Evolutionary conservation across 1,140 invertebrate genomes (phyloP).

Genomic region (Monomorium pharaonis): DNA sequence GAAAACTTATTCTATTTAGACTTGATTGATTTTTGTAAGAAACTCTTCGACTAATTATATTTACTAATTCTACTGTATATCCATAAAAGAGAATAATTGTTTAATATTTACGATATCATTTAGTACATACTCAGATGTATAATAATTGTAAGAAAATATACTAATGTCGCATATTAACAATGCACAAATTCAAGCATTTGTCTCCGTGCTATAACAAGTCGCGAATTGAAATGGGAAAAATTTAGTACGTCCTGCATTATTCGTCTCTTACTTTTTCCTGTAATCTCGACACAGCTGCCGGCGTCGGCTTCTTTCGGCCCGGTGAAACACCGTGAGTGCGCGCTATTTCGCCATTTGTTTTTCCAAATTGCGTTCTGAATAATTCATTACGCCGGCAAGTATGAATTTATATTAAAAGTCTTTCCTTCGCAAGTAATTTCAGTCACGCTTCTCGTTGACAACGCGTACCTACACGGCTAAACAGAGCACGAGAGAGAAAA

Average conservation of each 20-base stretch:
- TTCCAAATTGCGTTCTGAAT: constrained; percentile 75
- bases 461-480: background rate
- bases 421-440: constrained; percentile 63
- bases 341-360: constrained; percentile 70
- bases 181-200: constrained; percentile 26
- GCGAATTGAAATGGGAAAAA: constrained; percentile 54
- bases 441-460: constrained; percentile 50
- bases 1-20: no score
- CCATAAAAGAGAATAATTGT: background rate
- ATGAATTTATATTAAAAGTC: constrained; percentile 78
- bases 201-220: constrained; percentile 34
- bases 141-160: background rate
- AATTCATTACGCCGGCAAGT: constrained; percentile 69
- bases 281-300: constrained; percentile 48
- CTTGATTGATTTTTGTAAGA: no score
- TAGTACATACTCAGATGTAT: no score
- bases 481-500: background rate
- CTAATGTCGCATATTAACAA: background rate
- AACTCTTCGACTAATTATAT: background rate
- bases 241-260: constrained; percentile 47
- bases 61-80: background rate
- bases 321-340: background rate
- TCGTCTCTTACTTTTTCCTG: constrained; percentile 42
- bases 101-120: background rate
- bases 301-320: constrained; percentile 29